phyloP scores from a whole-genome alignment of 1,140 invertebrate species.

The Sycobia sp. region DNA sequence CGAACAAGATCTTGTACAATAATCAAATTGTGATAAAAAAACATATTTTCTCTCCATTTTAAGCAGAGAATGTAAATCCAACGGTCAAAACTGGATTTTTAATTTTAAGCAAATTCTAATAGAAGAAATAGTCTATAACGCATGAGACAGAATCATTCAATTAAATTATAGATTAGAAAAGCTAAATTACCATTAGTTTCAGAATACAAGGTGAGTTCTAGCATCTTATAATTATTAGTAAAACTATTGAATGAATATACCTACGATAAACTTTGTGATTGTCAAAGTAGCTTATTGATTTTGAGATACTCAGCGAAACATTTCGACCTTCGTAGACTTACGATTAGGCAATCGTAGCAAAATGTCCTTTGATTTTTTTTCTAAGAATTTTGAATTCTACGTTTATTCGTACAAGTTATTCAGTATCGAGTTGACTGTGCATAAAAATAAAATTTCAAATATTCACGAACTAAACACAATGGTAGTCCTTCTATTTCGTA shows the following conservation, averaged over 20 bases:
- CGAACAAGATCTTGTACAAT: slow-evolving; percentile 17
- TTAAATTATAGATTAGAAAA: neutral
- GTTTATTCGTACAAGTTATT: too few species aligned
- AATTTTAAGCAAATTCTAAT: neutral
- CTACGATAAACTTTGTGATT: slow-evolving; percentile 14
- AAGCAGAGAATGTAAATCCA: neutral
- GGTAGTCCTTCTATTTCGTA: too few species aligned
- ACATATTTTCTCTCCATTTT: neutral
- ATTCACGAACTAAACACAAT: too few species aligned
- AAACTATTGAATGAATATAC: neutral
- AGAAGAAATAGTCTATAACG: neutral
- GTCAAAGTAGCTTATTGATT: slow-evolving; percentile 25
- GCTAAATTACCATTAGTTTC: neutral
- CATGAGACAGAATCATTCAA: neutral
- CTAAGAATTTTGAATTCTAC: too few species aligned
- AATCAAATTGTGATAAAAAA: neutral
- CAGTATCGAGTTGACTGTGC: too few species aligned
- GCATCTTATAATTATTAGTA: too few species aligned
- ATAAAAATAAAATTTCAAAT: too few species aligned
- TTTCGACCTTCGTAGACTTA: slow-evolving; percentile 6
- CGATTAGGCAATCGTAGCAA: slow-evolving; percentile 8
- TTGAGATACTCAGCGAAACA: slow-evolving; percentile 9
- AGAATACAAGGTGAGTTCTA: too few species aligned
- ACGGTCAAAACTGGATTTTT: neutral
- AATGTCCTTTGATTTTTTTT: too few species aligned